phyloP scores from a whole-genome alignment of 2,113 vertebrate genomes.

The Nesoenas mayeri region DNA sequence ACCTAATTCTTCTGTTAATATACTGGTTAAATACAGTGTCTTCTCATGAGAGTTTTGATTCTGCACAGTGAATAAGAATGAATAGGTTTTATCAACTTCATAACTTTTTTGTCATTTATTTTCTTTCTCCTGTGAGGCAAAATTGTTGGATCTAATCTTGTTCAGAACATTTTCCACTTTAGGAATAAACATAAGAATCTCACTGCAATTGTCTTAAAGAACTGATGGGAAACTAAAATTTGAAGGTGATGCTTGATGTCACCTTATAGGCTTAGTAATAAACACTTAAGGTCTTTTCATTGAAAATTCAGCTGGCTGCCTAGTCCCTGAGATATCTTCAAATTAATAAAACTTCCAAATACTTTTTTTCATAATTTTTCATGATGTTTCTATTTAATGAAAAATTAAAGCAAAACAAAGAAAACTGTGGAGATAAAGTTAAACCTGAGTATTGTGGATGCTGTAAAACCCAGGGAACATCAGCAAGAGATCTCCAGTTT shows the following conservation, averaged over 20 bases:
- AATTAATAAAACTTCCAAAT: constrained; percentile 1
- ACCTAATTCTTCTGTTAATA: neutral
- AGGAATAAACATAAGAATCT: neutral
- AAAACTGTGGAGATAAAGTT: neutral
- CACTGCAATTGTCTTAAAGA: neutral
- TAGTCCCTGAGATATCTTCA: neutral
- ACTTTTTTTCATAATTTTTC: neutral
- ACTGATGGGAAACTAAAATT: neutral
- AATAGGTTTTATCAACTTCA: neutral
- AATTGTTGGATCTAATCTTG: neutral
- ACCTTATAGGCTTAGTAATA: neutral
- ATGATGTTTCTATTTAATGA: neutral
- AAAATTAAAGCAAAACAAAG: neutral
- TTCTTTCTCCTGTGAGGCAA: neutral
- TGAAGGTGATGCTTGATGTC: neutral
- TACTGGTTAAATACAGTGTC: neutral
- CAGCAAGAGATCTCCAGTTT: neutral
- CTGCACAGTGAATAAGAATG: neutral
- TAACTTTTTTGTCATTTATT: neutral
- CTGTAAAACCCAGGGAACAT: neutral
- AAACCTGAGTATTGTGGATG: neutral
- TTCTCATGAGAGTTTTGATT: neutral
- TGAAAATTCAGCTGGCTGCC: neutral
- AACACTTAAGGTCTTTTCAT: neutral
- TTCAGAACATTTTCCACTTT: neutral